Conservation (phyloP, 2,113 vertebrate genomes). For the Elgaria multicarinata region DNA sequence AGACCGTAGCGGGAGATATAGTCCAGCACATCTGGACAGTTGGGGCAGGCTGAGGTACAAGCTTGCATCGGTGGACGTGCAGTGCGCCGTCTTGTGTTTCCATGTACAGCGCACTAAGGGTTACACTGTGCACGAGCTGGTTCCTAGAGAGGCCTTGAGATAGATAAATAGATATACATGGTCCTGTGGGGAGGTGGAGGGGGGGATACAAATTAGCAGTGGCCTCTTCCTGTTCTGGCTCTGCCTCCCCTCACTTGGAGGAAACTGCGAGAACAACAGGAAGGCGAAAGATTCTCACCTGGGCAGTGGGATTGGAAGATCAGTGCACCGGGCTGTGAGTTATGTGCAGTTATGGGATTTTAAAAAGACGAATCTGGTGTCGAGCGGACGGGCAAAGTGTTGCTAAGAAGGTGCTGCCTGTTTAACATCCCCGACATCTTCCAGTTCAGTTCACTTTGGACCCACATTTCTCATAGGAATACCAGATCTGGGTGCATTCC, state of each 20-base stretch:
- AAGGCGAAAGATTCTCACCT: neutral
- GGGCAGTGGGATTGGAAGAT: neutral
- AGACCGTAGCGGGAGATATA: too few species aligned
- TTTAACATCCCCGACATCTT: neutral
- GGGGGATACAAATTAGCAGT: neutral
- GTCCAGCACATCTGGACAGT: too few species aligned
- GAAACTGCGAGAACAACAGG: neutral
- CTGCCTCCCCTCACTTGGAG: neutral
- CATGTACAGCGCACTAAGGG: neutral
- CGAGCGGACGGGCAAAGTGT: too few species aligned
- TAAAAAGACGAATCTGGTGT: neutral
- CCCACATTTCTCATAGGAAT: neutral
- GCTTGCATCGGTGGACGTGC: too few species aligned
- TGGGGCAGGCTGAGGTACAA: too few species aligned
- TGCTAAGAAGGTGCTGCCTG: neutral
- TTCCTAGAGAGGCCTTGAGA: conserved; percentile 23
- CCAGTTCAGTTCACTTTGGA: neutral
- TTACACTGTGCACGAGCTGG: neutral
- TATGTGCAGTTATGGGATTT: neutral
- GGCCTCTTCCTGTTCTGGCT: conserved; percentile 1
- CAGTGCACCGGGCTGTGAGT: neutral
- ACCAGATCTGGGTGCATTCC: neutral
- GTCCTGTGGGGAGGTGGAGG: neutral
- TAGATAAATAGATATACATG: too few species aligned
- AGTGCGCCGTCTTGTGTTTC: neutral